Evolutionary conservation across 92 coral and sea anemone species (phyloP), one percentile per base, ranked within the genome.

Genomic region (Siderastrea siderea): DNA sequence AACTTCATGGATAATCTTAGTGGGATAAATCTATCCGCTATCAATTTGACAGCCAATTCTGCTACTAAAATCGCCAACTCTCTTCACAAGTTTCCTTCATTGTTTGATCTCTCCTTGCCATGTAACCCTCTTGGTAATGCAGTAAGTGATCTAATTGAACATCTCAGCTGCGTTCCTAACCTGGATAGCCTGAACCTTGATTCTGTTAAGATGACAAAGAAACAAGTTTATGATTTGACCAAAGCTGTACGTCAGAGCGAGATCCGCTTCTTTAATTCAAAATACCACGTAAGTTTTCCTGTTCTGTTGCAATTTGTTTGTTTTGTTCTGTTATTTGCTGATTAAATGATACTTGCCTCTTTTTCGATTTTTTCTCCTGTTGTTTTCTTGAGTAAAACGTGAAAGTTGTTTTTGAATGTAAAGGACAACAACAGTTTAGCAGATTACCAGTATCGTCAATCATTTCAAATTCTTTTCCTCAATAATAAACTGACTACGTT

Each of bases 1-100:
- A 49, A 49, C 10, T 51, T 53, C 11, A 74, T 63, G 13, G 5
- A 74, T 63, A 74, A 43, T 52, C 79, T 74, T n/a, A 0, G 47
- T 11, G 0, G 0, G 0, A 26, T 74, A 26, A 1, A 4, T 46
- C 62, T 74, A 4, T 0, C 0, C 0, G 7, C 3, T 2, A 7
- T 51, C 63, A 74, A 74, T 26, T 1, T 74, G 6, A 74, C 79
- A 51, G 62, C 79, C 12, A 11, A 38, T 1, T 47, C 63, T n/a
- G 63, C 63, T 10, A 8, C 47, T 53, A 10, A 26, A 2, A 74
- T 74, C 59, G 11, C 8, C 79, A 53, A 6, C 0, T 9, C 63
- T 19, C 38, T 74, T 5, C 0, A 74, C 15, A 0, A 52, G 38
- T 17, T 7, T 8, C 63, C 79, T n/a, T 46, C 52, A 63, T 74